Base-by-base conservation (phyloP, 2,888 invertebrate genomes). In the Melolontha melolontha region DNA sequence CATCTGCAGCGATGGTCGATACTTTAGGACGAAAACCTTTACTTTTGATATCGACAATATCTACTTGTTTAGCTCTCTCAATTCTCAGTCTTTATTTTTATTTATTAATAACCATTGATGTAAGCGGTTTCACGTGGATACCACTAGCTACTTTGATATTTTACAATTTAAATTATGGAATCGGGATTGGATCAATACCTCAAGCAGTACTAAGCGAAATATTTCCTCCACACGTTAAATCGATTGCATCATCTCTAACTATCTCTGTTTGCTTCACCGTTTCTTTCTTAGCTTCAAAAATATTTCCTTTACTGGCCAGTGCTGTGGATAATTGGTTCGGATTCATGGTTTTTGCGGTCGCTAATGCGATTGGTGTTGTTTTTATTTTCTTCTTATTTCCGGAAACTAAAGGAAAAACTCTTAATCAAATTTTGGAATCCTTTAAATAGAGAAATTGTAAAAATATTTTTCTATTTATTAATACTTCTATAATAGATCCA, bases 191-290 rank as follows among this genome's bases (percentile, higher is more conserved):
- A 6, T 90, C 92, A 0, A 80, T 94, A 27, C 91, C 92, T 0
- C 92, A 92, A 92, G 90, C 92, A 0, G 89, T 94, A 41, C 88
- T 93, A 86, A 90, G 92, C 0, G 94, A 94, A 80, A 87, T 94
- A 81, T 90, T 95, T 80, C 89, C 95, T 40, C 84, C 90, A 0
- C 90, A 91, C 73, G 90, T 92, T 1, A 92, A 92, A 80, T 88
- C 91, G 0, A 84, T 87, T 14, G 92, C 92, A 0, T 89, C 92
- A 0, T 89, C 92, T 0, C 85, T 94, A 0, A 91, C 92, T 0
- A 91, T 94, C 0, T 89, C 90, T 29, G 87, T 90, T 69, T 93
- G 92, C 75, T 93, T 93, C 92, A 75, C 84, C 0, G 81, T 92
- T 2, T 91, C 90, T 0, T 94, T 94, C 80, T 72, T 92, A 12